Base-by-base conservation (phyloP, 2,888 invertebrate species). In the Zonitis immaculata region DNA sequence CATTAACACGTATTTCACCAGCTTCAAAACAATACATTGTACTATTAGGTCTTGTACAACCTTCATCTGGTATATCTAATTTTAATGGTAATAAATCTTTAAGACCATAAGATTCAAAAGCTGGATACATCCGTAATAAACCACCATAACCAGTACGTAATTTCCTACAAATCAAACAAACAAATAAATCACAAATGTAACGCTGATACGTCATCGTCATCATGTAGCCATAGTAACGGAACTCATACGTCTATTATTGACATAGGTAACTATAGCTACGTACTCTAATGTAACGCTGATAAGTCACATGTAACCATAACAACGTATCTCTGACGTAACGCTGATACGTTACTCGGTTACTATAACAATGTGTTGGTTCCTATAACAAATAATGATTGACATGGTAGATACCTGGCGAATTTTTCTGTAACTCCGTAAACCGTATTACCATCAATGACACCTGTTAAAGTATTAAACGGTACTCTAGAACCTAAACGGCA, bases 11-110 rank as follows among this genome's bases (percentile, higher is more conserved):
- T 71, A 93, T 91, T 78, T 95, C 95, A 67, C 91, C 93, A 61
- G 90, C 91, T 81, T 94, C 93, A 69, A 95, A 95, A 72, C 95
- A 95, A 73, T 86, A 93, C 87, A 93, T 91, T 60, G 91, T 89
- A 69, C 86, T 83, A 74, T 93, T 92, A 0, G 91, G 91, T 52
- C 94, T 81, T 2, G 92, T 92, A 75, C 94, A 95, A 28, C 94
- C 94, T 78, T 94, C 93, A 71, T 94, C 94, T 12, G 94, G 93
- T 63, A 92, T 87, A 68, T 93, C 91, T 47, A 92, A 78, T 73
- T 94, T 94, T 46, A 93, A 77, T 0, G 95, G 95, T 39, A 95
- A 76, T 59, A 95, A 78, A 70, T 94, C 94, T 72, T 91, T 93
- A 0, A 95, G 79, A 0, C 92, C 92, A 63, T 90, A 91, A 67